Evolutionary conservation across 2,113 vertebrate genomes (phyloP), one percentile per base, ranked within the genome.

Genomic region (Vireo altiloquus): DNA sequence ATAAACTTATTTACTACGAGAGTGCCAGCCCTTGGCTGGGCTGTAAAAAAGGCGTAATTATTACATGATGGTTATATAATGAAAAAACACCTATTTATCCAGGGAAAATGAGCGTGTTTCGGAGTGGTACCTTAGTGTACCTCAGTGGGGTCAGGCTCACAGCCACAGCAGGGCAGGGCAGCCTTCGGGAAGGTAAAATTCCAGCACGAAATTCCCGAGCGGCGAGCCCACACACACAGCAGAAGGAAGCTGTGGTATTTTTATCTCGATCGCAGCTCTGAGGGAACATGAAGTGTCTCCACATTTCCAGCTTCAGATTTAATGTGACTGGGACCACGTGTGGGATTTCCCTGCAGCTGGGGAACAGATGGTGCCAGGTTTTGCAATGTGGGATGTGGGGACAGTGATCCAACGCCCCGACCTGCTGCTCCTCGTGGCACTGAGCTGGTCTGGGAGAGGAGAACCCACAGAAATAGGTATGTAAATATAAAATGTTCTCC

Each of bases 391-490:
- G 52, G 25, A 74, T 11, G 5, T 40, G 53, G 39, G n/a, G 27
- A 75, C 30, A 20, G 23, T 0, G 5, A 19, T 53, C 18, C 64
- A 35, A 1, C 19, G 16, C 9, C 42, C 33, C 0, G 0, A 30
- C 12, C 42, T 77, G 63, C 33, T 78, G 37, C 27, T 90, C 22
- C 44, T 12, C 13, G 0, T 22, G 40, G 6, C 57, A 9, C 66
- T 35, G 46, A 77, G 50, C 30, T 64, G 27, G 2, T 31, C 21
- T 64, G 40, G 31, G 39, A 53, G 4, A 71, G n/a, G 5, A 52
- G 40, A 69, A 42, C 15, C 13, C 37, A 27, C 17, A 31, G 54
- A 74, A 66, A 70, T 3, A 11, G 1, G 1, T 9, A 2, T 18
- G 14, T 2, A 44, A 63, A 44, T 40, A 37, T 2, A 33, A 82